These are phyloP conservation scores for Labia minor DNA, from an alignment of 2,888 invertebrate genomes.

Conservation along the genomic window DNA sequence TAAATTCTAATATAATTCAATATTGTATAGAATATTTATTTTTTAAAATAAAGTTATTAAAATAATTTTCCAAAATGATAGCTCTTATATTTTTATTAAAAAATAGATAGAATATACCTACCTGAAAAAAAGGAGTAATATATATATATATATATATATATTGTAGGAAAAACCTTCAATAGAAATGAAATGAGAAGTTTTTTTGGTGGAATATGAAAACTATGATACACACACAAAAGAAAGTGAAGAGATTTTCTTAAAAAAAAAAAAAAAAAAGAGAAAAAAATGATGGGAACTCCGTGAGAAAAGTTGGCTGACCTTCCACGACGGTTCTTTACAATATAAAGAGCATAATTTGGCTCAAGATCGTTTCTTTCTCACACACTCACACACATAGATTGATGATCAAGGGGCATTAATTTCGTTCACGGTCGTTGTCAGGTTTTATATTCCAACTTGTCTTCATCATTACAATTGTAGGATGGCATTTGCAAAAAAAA, in stretches of 20 bases:
- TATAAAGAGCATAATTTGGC: not conserved
- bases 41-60: too few relatives aligned
- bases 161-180: too few relatives aligned
- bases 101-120: too few relatives aligned
- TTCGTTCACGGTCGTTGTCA: conserved; percentile 1
- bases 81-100: too few relatives aligned
- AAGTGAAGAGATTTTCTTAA: not conserved
- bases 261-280: too few relatives aligned
- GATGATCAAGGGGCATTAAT: not conserved
- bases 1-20: too few relatives aligned
- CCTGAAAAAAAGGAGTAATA: too few relatives aligned
- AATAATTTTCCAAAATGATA: too few relatives aligned
- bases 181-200: too few relatives aligned
- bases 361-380: conserved; percentile 13
- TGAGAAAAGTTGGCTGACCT: not conserved
- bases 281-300: not conserved
- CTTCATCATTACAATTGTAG: not conserved
- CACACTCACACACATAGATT: not conserved
- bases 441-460: not conserved
- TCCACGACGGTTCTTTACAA: not conserved
- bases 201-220: too few relatives aligned
- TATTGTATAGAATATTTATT: too few relatives aligned
- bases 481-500: not conserved
- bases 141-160: too few relatives aligned
- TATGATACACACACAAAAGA: not conserved